Base-by-base conservation (phyloP, 2,888 invertebrate genomes). In the Nipponacmea schrenckii region DNA sequence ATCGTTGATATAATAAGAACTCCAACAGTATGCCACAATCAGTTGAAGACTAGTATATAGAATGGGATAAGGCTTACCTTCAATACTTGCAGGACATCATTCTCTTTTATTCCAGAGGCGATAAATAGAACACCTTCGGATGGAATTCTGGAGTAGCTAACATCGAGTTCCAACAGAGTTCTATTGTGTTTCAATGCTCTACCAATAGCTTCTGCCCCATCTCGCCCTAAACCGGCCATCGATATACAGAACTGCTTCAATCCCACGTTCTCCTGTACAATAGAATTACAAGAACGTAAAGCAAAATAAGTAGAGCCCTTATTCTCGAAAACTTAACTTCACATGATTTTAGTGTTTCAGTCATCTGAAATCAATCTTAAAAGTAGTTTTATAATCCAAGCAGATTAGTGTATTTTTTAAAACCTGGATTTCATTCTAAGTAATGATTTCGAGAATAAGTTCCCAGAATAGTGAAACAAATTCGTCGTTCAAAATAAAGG, bases 141-240 rank as follows among this genome's bases (percentile, higher is more conserved):
- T 10, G 83, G 81, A 44, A 88, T 87, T 39, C 87, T 74, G 72
- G 86, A 86, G 50, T 81, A 78, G 65, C 82, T 82, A 31, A 88
- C 77, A 74, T 88, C 86, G 5, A 88, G 76, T 48, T 85, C 84
- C 63, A 80, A 73, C 10, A 88, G 72, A 26, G 85, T 83, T 27
- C 83, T 77, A 76, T 88, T 88, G 64, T 80, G 76, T 64, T 74
- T 75, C n/a, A 86, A 75, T 1, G 84, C 85, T 27, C 76, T 74
- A 5, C 80, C 77, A 67, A 86, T 77, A 15, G 81, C 80, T 48
- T 74, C 74, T 0, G 85, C 81, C 2, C 86, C 86, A 5, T 79
- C 81, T 46, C 73, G 68, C 1, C 81, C 83, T 20, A 86, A 72
- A 4, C 86, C 86, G 31, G 85, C 85, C 86, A 85, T 85, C 2